Base-by-base conservation (phyloP, 2,888 invertebrate species). In the Eupithecia dodoneata region DNA sequence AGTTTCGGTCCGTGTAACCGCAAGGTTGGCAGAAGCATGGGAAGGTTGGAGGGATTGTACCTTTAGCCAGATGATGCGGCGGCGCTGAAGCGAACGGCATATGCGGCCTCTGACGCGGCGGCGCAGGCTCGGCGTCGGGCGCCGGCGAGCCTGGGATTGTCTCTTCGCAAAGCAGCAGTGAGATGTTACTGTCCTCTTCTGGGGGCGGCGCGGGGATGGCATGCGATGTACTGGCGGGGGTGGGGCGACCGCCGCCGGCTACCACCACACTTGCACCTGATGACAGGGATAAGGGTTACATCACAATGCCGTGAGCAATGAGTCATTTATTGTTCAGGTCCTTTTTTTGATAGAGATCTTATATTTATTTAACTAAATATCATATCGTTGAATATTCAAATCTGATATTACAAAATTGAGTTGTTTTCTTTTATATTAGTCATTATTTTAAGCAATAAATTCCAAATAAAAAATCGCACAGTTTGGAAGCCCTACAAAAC, bases 131-230 rank as follows among this genome's bases (percentile, higher is more conserved):
- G 2, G 90, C 87, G 86, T 96, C 96, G 0, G 98, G 97, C 70
- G 97, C 97, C 5, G 98, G 98, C 88, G 98, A 98, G 42, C 98
- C 97, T 0, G 98, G 98, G 87, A 98, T 98, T 45, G 98, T 98
- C 92, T 98, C 98, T 89, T 98, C 98, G 90, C 98, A 98, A 13
- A 98, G 92, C 82, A 98, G 89, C 79, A 98, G 93, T 75, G 97
- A 97, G 82, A 97, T 96, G 83, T 96, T 96, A 81, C 97, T 96
- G 89, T 97, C 97, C 63, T 96, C 93, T 82, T 95, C 91, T 15
- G 86, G 87, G 9, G 81, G 71, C 69, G 78, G 72, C 15, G 66
- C 70, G 15, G 74, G 44, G 7, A 15, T 10, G 13, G 76, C 52
- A 45, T 75, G 77, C 75, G 75, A 55, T 59, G 75, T 81, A 67